Base-by-base conservation (phyloP, 2,113 vertebrate species). In the Calyptommatus sinebrachiatus region DNA sequence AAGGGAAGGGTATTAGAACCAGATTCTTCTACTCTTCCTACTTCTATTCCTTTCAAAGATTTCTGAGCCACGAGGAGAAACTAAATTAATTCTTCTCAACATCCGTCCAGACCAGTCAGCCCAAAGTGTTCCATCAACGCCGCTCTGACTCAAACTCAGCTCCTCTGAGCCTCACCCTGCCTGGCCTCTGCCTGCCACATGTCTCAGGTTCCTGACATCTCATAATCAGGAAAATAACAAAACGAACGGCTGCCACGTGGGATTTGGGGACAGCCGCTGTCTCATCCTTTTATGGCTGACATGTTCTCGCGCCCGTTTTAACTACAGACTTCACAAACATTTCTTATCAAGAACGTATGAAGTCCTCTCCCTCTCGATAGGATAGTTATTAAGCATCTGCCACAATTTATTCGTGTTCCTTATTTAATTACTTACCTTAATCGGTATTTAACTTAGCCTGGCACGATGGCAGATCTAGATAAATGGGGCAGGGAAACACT, bases 301-400 rank as follows among this genome's bases (percentile, higher is more conserved):
- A 24, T 26, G 31, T 53, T 57, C 65, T 68, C 61, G 28, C 22
- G 1, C 16, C 46, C 24, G 6, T 60, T 71, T 9, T 22, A 79
- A 71, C 35, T 20, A 14, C 24, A 8, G 20, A 71, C 53, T 71
- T 71, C 21, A 71, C 62, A 71, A 79, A 72, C 26, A 16, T 60
- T 63, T 45, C 77, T 41, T 41, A 41, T 41, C 35, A 41, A 2
- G 35, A 41, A 41, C 5, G 35, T 41, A 41, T 5, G 5, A 41
- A 41, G 35, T 4, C 45, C 10, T 2, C 5, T 65, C 18, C 16
- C 22, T 28, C 16, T 29, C 10, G 7, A 31, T 57, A 12, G 29
- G 11, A 9, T 22, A 77, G 35, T 20, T 26, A 71, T 71, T 48
- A 48, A 71, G 29, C 77, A 79, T 79, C 77, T 79, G 77, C 77